A percentile compares a stretch with the other conserved stretches of the same genome.
Evolutionary conservation across 1,140 invertebrate genomes (phyloP).

Genomic region (Gryon sp.): DNA sequence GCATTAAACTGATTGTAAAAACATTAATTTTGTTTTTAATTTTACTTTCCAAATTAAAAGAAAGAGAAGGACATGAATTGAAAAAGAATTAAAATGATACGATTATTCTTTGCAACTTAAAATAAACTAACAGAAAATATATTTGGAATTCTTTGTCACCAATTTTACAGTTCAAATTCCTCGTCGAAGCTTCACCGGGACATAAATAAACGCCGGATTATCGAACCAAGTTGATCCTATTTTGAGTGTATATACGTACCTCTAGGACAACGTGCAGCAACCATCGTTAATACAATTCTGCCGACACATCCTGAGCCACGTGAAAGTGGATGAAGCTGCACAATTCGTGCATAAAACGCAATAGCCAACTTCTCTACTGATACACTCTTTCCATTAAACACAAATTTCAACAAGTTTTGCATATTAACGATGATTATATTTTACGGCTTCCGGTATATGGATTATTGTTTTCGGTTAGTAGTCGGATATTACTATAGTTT

Average conservation of each 20-base stretch:
- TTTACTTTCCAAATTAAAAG: too few species aligned
- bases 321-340: constrained; percentile 14
- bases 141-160: not conserved
- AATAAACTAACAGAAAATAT: not conserved
- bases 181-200: constrained; percentile 14
- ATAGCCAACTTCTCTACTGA: constrained; percentile 28
- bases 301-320: constrained; percentile 19
- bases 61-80: too few species aligned
- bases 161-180: constrained; percentile 23
- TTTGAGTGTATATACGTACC: constrained; percentile 38
- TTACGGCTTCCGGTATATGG: too few species aligned
- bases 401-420: not conserved
- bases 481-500: too few species aligned
- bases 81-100: too few species aligned
- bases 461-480: too few species aligned
- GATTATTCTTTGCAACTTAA: not conserved
- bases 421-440: too few species aligned
- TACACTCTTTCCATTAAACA: constrained; percentile 4
- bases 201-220: constrained; percentile 53
- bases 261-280: constrained; percentile 39
- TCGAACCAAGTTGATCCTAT: constrained; percentile 50
- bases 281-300: constrained; percentile 43
- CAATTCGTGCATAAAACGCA: constrained; percentile 18
- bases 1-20: too few species aligned
- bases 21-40: not conserved